Conservation (phyloP, 2,113 vertebrate species). For the Pholis gunnellus region DNA sequence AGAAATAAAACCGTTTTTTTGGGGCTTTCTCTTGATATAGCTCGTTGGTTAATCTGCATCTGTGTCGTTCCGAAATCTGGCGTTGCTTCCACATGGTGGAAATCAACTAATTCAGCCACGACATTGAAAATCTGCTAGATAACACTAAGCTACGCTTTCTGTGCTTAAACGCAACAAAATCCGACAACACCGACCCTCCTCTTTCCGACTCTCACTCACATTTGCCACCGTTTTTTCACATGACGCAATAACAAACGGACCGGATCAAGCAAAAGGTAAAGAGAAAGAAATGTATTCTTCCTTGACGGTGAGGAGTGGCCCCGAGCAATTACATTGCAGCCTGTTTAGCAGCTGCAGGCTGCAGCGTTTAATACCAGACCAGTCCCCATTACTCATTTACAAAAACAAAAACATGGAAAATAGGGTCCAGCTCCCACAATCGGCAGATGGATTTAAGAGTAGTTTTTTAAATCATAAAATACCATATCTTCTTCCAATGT, state of each 20-base stretch:
- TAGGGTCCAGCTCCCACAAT: too few relatives aligned
- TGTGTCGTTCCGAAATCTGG: not conserved
- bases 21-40: too few relatives aligned
- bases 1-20: too few relatives aligned
- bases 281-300: not conserved
- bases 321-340: too few relatives aligned
- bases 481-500: not conserved
- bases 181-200: not conserved
- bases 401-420: too few relatives aligned
- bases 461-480: too few relatives aligned
- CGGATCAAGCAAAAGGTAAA: not conserved
- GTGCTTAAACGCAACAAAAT: not conserved
- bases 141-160: not conserved
- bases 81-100: too few relatives aligned
- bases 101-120: not conserved
- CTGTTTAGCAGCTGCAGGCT: too few relatives aligned
- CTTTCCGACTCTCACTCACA: not conserved
- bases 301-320: too few relatives aligned
- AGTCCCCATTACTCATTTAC: too few relatives aligned
- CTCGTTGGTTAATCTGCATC: too few relatives aligned
- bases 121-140: not conserved
- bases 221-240: not conserved
- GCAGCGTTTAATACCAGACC: too few relatives aligned
- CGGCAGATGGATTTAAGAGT: not conserved
- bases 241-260: not conserved